These are phyloP conservation scores for Dermatemys mawii DNA, from an alignment of 2,113 vertebrate genomes.

Conservation along the genomic window DNA sequence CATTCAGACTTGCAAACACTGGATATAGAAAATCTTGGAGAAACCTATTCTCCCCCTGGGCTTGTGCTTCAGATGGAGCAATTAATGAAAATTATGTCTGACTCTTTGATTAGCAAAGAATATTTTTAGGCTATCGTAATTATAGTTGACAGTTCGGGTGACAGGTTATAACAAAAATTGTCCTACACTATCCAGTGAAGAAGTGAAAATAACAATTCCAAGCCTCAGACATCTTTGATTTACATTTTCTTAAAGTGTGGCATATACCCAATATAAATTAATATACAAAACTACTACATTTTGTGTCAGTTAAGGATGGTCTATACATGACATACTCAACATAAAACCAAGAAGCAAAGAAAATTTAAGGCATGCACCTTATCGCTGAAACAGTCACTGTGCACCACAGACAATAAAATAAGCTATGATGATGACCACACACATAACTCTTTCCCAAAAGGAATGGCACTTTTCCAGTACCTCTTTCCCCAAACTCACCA, in stretches of 20 bases:
- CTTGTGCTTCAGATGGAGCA: neutral
- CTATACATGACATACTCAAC: neutral
- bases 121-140: neutral
- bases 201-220: accelerated
- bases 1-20: neutral
- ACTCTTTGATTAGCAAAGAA: neutral
- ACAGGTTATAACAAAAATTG: neutral
- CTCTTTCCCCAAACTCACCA: neutral
- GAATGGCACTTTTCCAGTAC: neutral
- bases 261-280: accelerated
- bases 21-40: neutral
- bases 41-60: neutral
- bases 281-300: neutral
- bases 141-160: neutral
- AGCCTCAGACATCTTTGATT: accelerated
- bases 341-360: neutral
- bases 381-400: neutral
- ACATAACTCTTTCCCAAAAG: neutral
- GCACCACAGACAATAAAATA: neutral
- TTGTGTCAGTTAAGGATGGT: neutral
- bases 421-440: neutral
- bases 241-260: neutral
- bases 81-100: neutral
- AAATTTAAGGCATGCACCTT: neutral
- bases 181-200: neutral